These are phyloP conservation scores for Holacanthus passer DNA, from an alignment of 2,113 vertebrate species.

Conservation along the genomic window DNA sequence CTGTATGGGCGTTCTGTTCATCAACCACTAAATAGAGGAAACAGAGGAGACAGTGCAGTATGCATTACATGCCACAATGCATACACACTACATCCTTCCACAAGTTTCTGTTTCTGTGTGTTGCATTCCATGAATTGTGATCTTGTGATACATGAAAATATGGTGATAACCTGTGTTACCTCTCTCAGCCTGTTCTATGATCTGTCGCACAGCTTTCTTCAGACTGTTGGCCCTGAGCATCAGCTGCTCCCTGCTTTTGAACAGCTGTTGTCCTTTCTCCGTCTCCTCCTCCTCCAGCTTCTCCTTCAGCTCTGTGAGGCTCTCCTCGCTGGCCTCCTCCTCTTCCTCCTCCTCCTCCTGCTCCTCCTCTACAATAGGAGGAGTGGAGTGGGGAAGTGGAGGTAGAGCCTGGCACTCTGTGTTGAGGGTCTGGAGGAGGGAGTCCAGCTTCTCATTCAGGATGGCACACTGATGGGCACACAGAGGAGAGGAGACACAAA, in stretches of 20 bases:
- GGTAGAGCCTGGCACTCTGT: slow-evolving; percentile 85
- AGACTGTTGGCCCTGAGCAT: slow-evolving; percentile 96
- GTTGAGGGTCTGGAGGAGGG: slow-evolving; percentile 92
- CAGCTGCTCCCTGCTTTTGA: slow-evolving; percentile 91
- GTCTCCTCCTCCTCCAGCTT: slow-evolving; percentile 86
- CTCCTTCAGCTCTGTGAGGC: slow-evolving; percentile 91
- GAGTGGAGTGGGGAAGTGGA: slow-evolving; percentile 77
- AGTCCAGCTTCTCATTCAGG: slow-evolving; percentile 96
- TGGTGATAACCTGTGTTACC: slow-evolving; percentile 78
- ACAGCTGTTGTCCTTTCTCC: slow-evolving; percentile 86
- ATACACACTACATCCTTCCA: background rate
- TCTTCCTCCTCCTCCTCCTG: slow-evolving; percentile 84
- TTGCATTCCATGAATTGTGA: background rate
- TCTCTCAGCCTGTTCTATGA: slow-evolving; percentile 96
- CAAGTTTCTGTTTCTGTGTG: background rate
- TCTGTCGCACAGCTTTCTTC: slow-evolving; percentile 96
- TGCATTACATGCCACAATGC: too few relatives aligned
- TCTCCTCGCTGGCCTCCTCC: slow-evolving; percentile 92
- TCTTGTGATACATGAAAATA: background rate
- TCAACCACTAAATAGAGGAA: slow-evolving; percentile 87
- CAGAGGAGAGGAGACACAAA: slow-evolving; percentile 10
- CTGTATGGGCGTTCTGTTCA: slow-evolving; percentile 90
- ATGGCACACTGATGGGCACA: slow-evolving; percentile 87
- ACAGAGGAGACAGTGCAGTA: too few relatives aligned
- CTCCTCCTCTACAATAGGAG: slow-evolving; percentile 92